These are phyloP conservation scores for Neolamprologus hecqui DNA, from an alignment of 2,113 vertebrate genomes.

Conservation along the genomic window DNA sequence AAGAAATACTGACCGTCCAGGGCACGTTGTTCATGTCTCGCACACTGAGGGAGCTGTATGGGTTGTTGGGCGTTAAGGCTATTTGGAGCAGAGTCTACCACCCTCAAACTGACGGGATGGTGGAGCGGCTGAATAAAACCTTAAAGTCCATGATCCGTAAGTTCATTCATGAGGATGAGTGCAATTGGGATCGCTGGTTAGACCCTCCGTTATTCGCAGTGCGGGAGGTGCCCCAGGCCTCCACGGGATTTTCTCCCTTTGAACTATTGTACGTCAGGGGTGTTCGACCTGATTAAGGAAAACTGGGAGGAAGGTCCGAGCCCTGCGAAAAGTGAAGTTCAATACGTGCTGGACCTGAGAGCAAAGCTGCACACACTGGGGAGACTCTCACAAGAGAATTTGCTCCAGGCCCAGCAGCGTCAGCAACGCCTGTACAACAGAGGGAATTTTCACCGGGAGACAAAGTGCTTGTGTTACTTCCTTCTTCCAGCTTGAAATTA, in stretches of 20 bases:
- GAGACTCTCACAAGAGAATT: background rate
- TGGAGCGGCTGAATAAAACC: background rate
- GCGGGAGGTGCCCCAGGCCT: background rate
- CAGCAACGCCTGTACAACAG: background rate
- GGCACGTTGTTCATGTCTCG: background rate
- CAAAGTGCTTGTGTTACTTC: background rate
- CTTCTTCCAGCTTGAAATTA: background rate
- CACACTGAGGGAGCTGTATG: background rate
- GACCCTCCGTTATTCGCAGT: background rate
- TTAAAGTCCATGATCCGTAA: background rate
- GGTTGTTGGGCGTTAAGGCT: background rate
- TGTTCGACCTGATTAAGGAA: background rate
- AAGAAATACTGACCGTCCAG: background rate
- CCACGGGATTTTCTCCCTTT: background rate
- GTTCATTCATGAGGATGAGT: background rate
- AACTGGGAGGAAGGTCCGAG: background rate
- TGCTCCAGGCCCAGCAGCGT: background rate
- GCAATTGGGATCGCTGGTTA: background rate
- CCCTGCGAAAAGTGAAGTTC: background rate
- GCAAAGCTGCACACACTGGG: background rate
- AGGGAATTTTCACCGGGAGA: background rate
- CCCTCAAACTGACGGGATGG: accelerated
- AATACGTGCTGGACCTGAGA: background rate
- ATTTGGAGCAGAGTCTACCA: background rate
- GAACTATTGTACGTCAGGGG: background rate